Base-by-base conservation (phyloP, 2,113 vertebrate species). In the Thamnaconus septentrionalis region DNA sequence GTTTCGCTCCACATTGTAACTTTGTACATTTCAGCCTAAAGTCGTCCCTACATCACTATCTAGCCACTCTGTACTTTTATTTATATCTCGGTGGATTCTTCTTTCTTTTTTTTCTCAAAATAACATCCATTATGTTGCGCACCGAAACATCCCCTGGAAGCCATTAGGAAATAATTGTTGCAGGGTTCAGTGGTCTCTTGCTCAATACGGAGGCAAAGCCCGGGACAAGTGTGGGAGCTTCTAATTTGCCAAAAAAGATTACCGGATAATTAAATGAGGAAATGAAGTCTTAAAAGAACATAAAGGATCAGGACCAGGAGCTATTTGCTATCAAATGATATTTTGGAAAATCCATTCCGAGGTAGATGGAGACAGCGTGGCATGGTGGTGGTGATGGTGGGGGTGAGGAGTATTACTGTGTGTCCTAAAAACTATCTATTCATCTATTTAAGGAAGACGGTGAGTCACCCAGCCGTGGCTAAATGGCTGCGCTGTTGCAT, bases 391-490 rank as follows among this genome's bases (percentile, higher is more conserved):
- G 18, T 31, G 1, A 31, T 31, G 18, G 18, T 31, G 18, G 18
- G 54, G 57, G 40, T 62, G 45, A 42, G 31, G 8, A 31, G 0
- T 41, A 45, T 56, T n/a, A 12, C 9, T 71, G 40, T 41, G 18
- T 61, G 64, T 59, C 48, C 55, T 31, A 31, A 31, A 31, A 31
- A 52, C 62, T 56, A 12, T 9, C 53, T 53, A 51, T 67, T 12
- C 31, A 50, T 73, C 50, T 78, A 51, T 75, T 71, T 65, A 60
- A 51, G 49, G 55, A 50, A 73, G 49, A 80, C 41, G 61, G 77
- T 86, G 80, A 83, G 61, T 81, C 81, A 86, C 8, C 18, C 40
- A 55, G 49, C 65, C 68, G 74, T 81, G 64, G 73, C 58, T 47
- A 80, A 76, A 78, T 51, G 48, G 65, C 64, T 73, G 53, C 39